Base-by-base conservation (phyloP, 2,113 vertebrate species). In the Piprites chloris region DNA sequence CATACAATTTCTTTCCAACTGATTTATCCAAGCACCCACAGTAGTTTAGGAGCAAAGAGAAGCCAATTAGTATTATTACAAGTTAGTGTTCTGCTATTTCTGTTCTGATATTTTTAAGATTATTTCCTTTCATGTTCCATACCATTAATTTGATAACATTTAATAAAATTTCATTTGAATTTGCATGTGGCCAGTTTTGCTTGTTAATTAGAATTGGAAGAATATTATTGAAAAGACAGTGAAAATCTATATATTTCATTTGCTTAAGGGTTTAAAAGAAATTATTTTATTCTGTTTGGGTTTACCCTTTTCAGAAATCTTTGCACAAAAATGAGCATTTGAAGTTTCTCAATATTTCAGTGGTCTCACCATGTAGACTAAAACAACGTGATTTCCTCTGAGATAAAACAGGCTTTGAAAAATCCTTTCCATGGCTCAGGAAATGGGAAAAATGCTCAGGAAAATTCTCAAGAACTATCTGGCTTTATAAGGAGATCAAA, bases 161-260 rank as follows among this genome's bases (percentile, higher is more conserved):
- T 46, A 87, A 84, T 93, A 93, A 85, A 94, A 92, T 93, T 87
- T 73, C 23, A 39, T 82, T 93, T 63, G 7, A 95, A 90, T 94
- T 95, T 90, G 41, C 52, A 81, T 49, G 20, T 74, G 33, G 37
- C n/a, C 56, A 59, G 55, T 49, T 75, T 88, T 76, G 55, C 23
- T 83, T 63, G 2, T 63, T 93, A 94, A 93, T 91, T 91, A 71
- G 35, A 94, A 87, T 71, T 86, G 59, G 39, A 90, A 53, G 28
- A 83, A 39, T 44, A 74, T 13, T 67, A n/a, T 13, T n/a, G 56
- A 88, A 81, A 79, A 18, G 10, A n/a, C 32, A 61, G 22, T 20
- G 2, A 4, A 59, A 73, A 41, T 74, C 37, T 39, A 20, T 19
- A 27, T 4, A 46, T 88, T 74, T 49, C 7, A 41, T 68, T 75